Conservation (phyloP, 2,797 vertebrate species). For the Psittacula echo region DNA sequence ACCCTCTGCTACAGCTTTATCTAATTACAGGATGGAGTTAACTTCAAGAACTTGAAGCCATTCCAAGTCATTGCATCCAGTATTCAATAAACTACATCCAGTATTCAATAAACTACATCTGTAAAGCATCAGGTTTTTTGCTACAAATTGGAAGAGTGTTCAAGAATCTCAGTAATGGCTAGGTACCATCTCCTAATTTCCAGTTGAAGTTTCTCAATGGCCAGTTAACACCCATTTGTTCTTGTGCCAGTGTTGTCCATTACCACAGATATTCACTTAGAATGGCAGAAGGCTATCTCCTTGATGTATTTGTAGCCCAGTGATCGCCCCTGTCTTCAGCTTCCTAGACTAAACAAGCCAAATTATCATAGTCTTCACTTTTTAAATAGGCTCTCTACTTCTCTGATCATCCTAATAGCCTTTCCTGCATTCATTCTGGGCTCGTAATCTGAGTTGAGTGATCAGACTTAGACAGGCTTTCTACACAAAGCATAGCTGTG, state of each 20-base stretch:
- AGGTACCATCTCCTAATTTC: neutral
- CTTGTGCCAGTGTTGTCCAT: neutral
- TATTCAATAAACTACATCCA: neutral
- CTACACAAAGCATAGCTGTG: neutral
- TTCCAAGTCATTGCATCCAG: neutral
- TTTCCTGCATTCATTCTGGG: neutral
- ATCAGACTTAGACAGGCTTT: neutral
- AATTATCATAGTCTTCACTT: neutral
- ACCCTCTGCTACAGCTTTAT: neutral
- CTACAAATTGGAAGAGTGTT: neutral
- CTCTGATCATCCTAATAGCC: neutral
- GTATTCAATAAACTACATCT: neutral
- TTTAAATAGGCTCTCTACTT: neutral
- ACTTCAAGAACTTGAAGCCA: neutral
- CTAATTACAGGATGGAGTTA: neutral
- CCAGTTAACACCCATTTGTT: neutral
- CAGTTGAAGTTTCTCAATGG: neutral
- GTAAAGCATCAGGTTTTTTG: neutral
- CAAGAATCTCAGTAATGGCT: neutral
- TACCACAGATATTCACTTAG: neutral
- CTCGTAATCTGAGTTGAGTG: neutral
- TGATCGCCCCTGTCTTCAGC: neutral
- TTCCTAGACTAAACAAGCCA: neutral
- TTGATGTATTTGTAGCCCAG: neutral
- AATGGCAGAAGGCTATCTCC: neutral